Conservation (phyloP, 2,888 invertebrate species). For the Pseudolycoriella hygida region DNA sequence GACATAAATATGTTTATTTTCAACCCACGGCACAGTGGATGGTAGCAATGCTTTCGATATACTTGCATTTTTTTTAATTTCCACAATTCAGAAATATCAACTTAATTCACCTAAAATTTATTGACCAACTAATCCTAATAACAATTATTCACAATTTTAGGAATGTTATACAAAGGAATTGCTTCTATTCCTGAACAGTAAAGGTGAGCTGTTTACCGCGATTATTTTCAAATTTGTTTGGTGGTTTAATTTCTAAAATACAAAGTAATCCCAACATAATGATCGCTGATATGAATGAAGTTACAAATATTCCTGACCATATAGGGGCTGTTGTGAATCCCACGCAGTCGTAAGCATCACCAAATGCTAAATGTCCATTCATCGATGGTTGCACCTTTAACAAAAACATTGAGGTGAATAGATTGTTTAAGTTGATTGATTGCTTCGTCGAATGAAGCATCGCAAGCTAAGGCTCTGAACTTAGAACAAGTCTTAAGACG, state of each 20-base stretch:
- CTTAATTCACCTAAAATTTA: too few relatives aligned
- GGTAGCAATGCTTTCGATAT: too few relatives aligned
- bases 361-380: conserved; percentile 38
- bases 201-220: conserved; percentile 85
- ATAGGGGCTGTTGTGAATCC: conserved; percentile 84
- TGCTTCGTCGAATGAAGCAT: neutral
- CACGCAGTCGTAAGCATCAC: conserved; percentile 72
- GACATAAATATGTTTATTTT: too few relatives aligned
- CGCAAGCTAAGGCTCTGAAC: too few relatives aligned
- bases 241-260: conserved; percentile 85
- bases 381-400: conserved; percentile 36
- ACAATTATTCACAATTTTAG: too few relatives aligned
- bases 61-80: too few relatives aligned
- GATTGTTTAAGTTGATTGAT: neutral
- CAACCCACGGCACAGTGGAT: too few relatives aligned
- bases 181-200: conserved; percentile 48
- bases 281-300: conserved; percentile 54
- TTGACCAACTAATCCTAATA: too few relatives aligned
- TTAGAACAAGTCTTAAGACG: too few relatives aligned
- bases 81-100: too few relatives aligned
- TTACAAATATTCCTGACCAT: conserved; percentile 77
- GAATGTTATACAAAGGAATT: too few relatives aligned
- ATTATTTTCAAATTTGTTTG: conserved; percentile 93
- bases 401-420: conserved; percentile 3
- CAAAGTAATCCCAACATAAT: conserved; percentile 67